Conservation (phyloP, 2,797 vertebrate genomes). For the Chrosomus eos region DNA sequence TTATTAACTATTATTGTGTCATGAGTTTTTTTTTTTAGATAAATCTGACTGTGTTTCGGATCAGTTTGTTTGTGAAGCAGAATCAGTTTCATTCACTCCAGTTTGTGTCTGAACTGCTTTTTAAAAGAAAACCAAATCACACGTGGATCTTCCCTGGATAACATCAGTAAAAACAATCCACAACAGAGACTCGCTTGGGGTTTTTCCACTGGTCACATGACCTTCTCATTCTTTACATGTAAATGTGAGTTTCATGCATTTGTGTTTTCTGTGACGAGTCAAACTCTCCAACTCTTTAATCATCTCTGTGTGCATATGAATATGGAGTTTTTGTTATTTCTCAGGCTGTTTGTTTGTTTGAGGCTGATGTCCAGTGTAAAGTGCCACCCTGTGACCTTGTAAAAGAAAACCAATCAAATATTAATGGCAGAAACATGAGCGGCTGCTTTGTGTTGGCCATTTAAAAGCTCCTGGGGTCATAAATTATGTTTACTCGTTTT, state of each 20-base stretch:
- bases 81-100: background rate
- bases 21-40: background rate
- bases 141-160: background rate
- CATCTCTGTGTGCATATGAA: background rate
- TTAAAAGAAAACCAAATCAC: background rate
- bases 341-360: slow-evolving; percentile 56
- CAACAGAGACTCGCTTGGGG: background rate
- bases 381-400: slow-evolving; percentile 76
- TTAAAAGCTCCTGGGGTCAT: slow-evolving; percentile 66
- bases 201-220: slow-evolving; percentile 55
- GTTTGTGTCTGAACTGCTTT: background rate
- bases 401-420: slow-evolving; percentile 78
- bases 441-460: slow-evolving; percentile 67
- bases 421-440: slow-evolving; percentile 75
- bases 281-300: background rate
- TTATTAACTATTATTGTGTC: background rate
- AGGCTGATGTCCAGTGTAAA: slow-evolving; percentile 63
- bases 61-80: background rate
- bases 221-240: background rate
- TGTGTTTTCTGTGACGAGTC: no score
- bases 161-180: slow-evolving; percentile 16
- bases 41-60: background rate
- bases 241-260: background rate
- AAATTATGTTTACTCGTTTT: slow-evolving; percentile 63
- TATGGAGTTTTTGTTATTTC: slow-evolving; percentile 35